Evolutionary conservation across 2,113 vertebrate species (phyloP), one percentile per base, ranked within the genome.

Genomic region (Brachyistius frenatus): DNA sequence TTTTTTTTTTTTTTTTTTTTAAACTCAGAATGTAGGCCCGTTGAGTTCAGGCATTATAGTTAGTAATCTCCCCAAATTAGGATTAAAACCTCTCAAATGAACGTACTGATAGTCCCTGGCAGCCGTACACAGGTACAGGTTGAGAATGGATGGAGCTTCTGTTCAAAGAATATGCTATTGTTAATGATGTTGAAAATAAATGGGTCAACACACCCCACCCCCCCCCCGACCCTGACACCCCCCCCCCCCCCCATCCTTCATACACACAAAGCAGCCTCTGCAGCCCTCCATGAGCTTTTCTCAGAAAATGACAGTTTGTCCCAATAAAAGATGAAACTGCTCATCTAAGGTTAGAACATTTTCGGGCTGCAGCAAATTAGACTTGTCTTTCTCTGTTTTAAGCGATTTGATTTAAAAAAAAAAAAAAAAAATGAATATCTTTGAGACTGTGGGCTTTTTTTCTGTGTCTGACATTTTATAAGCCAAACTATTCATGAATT

Each of bases 121-220:
- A 23, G 23, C 23, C 23, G 23, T 23, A 23, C 23, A n/a, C n/a
- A 49, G n/a, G n/a, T 30, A 35, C 39, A 55, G 35, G n/a, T 62
- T 54, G 64, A 39, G 2, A 73, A 35, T 46, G 7, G 31, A 46
- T 50, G 3, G 5, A n/a, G 7, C 62, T 70, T 58, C 44, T n/a
- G 47, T 52, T 67, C 35, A 70, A 66, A 74, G 13, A 23, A 37
- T 33, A 63, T 69, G 50, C 36, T 75, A 13, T 69, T 80, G 66
- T 85, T 70, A 72, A 66, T 69, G 63, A 68, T 75, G 66, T 49
- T 80, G 3, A 52, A n/a, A 66, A 58, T 78, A 85, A 83, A 75
- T 88, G 54, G 80, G 77, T 88, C 86, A 81, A 1, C 23, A 23
- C 23, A 23, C 23, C 23, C 23, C 23, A n/a, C 23, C 23, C 23